Evolutionary conservation across 2,888 invertebrate genomes (phyloP).

Genomic region (Koerneria pararmatus): DNA sequence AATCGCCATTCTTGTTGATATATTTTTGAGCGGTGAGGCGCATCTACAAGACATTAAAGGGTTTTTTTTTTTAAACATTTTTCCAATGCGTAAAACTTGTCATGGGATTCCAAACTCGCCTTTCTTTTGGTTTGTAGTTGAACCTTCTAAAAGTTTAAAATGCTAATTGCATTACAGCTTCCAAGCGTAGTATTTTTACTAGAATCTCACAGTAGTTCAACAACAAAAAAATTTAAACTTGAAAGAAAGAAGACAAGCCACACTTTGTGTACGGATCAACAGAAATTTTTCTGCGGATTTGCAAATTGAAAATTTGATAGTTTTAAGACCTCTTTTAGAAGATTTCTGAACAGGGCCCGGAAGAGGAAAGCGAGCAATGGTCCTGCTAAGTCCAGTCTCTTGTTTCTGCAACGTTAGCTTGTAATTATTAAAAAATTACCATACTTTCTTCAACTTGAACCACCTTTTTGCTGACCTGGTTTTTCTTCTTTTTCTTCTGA

Average conservation of each 20-base stretch:
- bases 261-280: neutral
- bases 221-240: neutral
- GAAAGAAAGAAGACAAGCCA: neutral
- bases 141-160: too few relatives aligned
- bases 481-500: too few relatives aligned
- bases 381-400: constrained; percentile 92
- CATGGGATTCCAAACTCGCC: too few relatives aligned
- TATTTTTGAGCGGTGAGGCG: constrained; percentile 97
- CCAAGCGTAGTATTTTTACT: too few relatives aligned
- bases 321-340: constrained; percentile 54
- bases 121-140: too few relatives aligned
- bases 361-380: constrained; percentile 93
- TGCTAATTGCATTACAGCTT: too few relatives aligned
- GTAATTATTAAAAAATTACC: neutral
- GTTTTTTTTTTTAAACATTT: too few relatives aligned
- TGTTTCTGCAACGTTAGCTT: constrained; percentile 61
- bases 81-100: too few relatives aligned
- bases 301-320: neutral
- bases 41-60: constrained; percentile 72
- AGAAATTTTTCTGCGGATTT: neutral
- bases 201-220: neutral
- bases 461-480: too few relatives aligned
- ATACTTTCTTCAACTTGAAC: too few relatives aligned
- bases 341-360: constrained; percentile 70
- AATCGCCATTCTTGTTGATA: constrained; percentile 96